Evolutionary conservation across 2,113 vertebrate species (phyloP), one percentile per base, ranked within the genome.

Genomic region (Apus apus): DNA sequence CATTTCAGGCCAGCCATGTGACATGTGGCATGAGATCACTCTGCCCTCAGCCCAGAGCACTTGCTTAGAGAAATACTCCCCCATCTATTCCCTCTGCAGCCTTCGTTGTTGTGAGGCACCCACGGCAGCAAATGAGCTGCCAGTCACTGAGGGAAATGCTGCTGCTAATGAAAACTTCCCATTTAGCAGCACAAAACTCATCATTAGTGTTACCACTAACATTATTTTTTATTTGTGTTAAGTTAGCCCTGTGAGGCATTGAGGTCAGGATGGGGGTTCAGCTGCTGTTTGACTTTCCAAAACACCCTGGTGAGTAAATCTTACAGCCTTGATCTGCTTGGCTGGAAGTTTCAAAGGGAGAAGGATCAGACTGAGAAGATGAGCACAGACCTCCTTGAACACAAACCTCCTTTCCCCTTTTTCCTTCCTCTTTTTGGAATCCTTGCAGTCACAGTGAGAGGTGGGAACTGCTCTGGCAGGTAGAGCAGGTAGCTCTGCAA

Each of bases 351-450:
- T 25, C 45, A 30, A 40, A 67, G 53, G 25, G 8, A 30, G 17
- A 16, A 15, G 1, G 3, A 15, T 14, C 68, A 30, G 21, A 62
- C 8, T 1, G 0, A 40, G 38, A 27, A 53, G 38, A 78, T 15
- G 15, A 43, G 40, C 40, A 43, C 13, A 13, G 40, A 43, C 40
- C 13, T 43, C 40, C 40, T 43, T 14, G 14, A 87, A 26, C 29
- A 21, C 0, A 22, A 29, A 30, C 26, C 19, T 34, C 26, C 34
- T 57, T 72, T 64, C 36, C 57, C 32, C 10, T 34, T 73, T 83
- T 40, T 62, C n/a, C 34, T 34, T 27, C 27, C 7, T 7, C 32
- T 72, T 34, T 13, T 22, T 29, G 48, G 3, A 30, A 36, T 25
- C 14, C 27, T 84, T 15, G 15, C 45, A 30, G 3, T 26, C 25